A percentile compares a stretch with the other conserved stretches of the same genome.
Conservation (phyloP, 1,140 invertebrate genomes). For the Lysiphlebus fabarum region DNA sequence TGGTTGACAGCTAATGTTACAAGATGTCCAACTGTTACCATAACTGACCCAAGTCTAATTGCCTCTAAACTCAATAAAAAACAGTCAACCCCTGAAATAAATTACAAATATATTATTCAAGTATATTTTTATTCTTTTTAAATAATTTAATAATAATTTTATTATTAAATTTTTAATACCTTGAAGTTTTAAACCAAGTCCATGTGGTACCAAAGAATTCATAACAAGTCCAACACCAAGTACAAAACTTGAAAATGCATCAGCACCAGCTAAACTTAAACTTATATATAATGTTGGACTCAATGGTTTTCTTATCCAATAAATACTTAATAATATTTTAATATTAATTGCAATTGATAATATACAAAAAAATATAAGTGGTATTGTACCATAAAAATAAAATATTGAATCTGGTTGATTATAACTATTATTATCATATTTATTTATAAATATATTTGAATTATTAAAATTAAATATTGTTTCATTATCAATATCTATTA, state of each 20-base stretch:
- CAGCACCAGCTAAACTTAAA: conserved; percentile 61
- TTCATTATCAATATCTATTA: too few species aligned
- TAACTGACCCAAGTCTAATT: conserved; percentile 56
- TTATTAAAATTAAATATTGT: too few species aligned
- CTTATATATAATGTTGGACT: conserved; percentile 62
- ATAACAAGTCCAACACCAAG: conserved; percentile 56
- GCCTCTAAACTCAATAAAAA: conserved; percentile 52
- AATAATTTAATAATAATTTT: background rate
- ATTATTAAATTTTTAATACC: conserved; percentile 17
- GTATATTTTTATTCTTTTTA: too few species aligned
- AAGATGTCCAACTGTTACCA: conserved; percentile 65
- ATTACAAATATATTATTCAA: background rate
- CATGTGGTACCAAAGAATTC: conserved; percentile 54
- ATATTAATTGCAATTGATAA: conserved; percentile 56
- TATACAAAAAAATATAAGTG: conserved; percentile 51
- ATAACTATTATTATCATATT: too few species aligned
- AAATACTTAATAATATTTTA: conserved; percentile 53
- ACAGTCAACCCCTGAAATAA: conserved; percentile 35
- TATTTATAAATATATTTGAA: too few species aligned
- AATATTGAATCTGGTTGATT: background rate
- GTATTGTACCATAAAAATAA: conserved; percentile 31
- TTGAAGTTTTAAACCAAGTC: conserved; percentile 27
- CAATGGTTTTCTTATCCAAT: conserved; percentile 57
- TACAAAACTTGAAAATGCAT: conserved; percentile 57
- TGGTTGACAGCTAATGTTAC: conserved; percentile 67